Conservation (phyloP, 1,140 invertebrate species). For the Heliconius hewitsoni region DNA sequence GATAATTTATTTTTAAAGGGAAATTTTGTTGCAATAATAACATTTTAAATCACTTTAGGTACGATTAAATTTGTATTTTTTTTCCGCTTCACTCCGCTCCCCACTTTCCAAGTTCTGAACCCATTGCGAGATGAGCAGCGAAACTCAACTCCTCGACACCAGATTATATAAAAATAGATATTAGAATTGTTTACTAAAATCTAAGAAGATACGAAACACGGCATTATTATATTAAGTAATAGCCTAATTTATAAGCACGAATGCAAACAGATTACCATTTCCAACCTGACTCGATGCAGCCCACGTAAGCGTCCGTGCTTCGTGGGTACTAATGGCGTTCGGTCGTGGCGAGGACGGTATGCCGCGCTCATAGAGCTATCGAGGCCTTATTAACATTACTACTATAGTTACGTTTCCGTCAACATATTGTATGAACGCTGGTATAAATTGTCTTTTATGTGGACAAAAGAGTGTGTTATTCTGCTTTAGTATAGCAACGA, state of each 20-base stretch:
- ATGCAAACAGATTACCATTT: constrained; percentile 15
- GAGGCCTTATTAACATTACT: constrained; percentile 31
- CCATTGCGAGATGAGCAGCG: no score
- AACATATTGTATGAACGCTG: constrained; percentile 27
- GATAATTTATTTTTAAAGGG: no score
- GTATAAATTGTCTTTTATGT: constrained; percentile 13
- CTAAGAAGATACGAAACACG: background rate
- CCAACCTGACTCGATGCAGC: constrained; percentile 11
- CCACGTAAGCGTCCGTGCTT: constrained; percentile 31
- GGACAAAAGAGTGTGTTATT: constrained; percentile 15
- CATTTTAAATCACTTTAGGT: no score
- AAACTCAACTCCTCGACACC: no score
- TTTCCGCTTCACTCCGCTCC: no score
- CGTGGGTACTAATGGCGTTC: constrained; percentile 28
- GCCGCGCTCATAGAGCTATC: constrained; percentile 32
- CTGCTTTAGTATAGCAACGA: constrained; percentile 10
- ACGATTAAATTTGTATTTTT: no score
- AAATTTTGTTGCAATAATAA: no score
- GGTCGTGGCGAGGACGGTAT: constrained; percentile 21
- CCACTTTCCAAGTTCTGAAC: no score
- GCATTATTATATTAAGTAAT: background rate
- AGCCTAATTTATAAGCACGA: constrained; percentile 1
- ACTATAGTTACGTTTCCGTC: constrained; percentile 30
- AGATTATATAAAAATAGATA: no score
- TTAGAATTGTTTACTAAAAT: background rate